Evolutionary conservation across 2,797 vertebrate genomes (phyloP).

Genomic region (Hylomyscus alleni): DNA sequence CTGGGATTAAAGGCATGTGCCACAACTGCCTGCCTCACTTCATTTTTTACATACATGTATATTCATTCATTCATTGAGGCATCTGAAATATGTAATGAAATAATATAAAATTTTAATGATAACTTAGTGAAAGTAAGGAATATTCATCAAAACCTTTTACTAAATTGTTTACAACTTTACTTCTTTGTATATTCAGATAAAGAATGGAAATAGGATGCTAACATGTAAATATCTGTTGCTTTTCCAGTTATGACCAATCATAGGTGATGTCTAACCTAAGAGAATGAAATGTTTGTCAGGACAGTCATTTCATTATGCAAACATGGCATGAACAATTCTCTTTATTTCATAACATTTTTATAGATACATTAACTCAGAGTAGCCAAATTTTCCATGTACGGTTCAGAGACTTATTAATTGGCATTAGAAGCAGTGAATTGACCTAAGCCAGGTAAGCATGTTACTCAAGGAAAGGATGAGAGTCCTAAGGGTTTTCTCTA

Average conservation of each 20-base stretch:
- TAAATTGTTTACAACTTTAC: not conserved
- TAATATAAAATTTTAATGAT: not conserved
- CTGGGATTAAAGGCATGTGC: too few relatives aligned
- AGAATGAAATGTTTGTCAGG: not conserved
- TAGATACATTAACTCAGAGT: not conserved
- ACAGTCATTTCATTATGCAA: not conserved
- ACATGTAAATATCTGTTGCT: not conserved
- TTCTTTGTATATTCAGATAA: conserved; percentile 10
- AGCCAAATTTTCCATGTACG: not conserved
- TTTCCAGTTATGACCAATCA: not conserved
- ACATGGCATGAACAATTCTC: not conserved
- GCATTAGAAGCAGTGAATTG: not conserved
- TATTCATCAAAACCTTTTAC: not conserved
- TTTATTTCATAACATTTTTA: not conserved
- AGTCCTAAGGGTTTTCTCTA: not conserved
- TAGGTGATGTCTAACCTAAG: not conserved
- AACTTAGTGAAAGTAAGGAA: not conserved
- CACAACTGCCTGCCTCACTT: too few relatives aligned
- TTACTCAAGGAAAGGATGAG: not conserved
- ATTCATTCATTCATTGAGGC: not conserved
- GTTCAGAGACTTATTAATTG: not conserved
- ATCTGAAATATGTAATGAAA: not conserved
- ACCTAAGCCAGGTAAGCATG: not conserved
- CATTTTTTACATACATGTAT: too few relatives aligned
- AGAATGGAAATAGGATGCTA: not conserved